Evolutionary conservation across 37 sponge, comb jelly and placozoan genomes (phyloP), one percentile per base, ranked within the genome.

Genomic region (Spongilla lacustris): DNA sequence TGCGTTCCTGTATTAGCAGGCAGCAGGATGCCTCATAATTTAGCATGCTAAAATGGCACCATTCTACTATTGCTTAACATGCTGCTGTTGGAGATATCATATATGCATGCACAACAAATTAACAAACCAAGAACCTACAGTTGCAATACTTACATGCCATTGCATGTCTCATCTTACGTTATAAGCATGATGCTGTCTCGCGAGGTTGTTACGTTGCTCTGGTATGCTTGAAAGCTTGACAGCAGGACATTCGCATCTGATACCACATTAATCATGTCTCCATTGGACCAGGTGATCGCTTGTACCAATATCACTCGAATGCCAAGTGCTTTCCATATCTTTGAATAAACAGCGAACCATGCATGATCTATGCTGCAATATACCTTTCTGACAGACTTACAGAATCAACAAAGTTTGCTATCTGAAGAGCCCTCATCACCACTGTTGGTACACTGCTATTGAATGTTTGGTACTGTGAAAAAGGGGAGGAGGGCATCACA

Each of bases 101-200:
- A 8, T 46, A 8, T 8, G 4, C 46, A 46, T 46, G 46, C 46
- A 46, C 46, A 46, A 46, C 8, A 46, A 10, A 46, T 46, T 8
- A n/a, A n/a, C n/a, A n/a, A n/a, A n/a, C n/a, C n/a, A n/a, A n/a
- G n/a, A n/a, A n/a, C n/a, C n/a, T n/a, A n/a, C n/a, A n/a, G n/a
- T n/a, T n/a, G n/a, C n/a, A n/a, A n/a, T n/a, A n/a, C n/a, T n/a
- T n/a, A n/a, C n/a, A 35, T 26, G 4, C 27, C n/a, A 66, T 36
- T 68, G 36, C 50, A 74, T 26, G 13, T 5, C 23, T 66, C 0
- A 12, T 88, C 92, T 33, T 68, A 92, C 92, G 92, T 92, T 50
- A 92, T 38, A 13, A 92, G 76, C 85, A 88, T 84, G 66, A 77
- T 22, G 34, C 84, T 76, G 72, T 92, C 92, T 58, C 81, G 85